Percentiles rank a stretch among this genome's conserved stretches.
Conservation (phyloP, 2,797 vertebrate genomes). For the Enteromius viviparus region DNA sequence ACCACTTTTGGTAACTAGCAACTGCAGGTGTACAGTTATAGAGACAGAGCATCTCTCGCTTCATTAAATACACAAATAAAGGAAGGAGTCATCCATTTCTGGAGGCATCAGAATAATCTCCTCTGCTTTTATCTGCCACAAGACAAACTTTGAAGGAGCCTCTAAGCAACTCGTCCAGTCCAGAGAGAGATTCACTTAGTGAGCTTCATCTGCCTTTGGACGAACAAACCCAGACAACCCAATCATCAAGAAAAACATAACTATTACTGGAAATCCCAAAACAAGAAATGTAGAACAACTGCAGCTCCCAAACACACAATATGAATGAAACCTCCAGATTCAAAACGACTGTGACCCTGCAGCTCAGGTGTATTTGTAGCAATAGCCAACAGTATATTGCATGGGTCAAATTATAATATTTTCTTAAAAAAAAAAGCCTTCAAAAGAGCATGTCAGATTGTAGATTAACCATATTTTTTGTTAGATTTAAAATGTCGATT, state of each 20-base stretch:
- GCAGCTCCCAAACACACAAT: neutral
- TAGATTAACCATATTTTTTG: no score
- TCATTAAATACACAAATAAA: neutral
- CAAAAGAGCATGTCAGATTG: no score
- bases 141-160: neutral
- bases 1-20: neutral
- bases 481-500: no score
- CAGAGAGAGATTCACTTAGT: neutral
- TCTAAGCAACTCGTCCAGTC: neutral
- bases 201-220: neutral
- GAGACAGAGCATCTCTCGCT: neutral
- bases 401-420: no score
- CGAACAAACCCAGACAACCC: neutral
- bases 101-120: neutral
- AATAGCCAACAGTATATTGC: no score
- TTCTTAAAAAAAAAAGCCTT: no score
- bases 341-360: no score
- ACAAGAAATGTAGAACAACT: neutral
- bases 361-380: no score
- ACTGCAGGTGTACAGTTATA: neutral
- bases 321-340: neutral
- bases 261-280: neutral
- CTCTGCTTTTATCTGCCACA: neutral
- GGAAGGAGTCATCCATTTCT: neutral
- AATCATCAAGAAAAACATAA: neutral